Conservation (phyloP, 2,113 vertebrate genomes). For the Sturnira hondurensis region DNA sequence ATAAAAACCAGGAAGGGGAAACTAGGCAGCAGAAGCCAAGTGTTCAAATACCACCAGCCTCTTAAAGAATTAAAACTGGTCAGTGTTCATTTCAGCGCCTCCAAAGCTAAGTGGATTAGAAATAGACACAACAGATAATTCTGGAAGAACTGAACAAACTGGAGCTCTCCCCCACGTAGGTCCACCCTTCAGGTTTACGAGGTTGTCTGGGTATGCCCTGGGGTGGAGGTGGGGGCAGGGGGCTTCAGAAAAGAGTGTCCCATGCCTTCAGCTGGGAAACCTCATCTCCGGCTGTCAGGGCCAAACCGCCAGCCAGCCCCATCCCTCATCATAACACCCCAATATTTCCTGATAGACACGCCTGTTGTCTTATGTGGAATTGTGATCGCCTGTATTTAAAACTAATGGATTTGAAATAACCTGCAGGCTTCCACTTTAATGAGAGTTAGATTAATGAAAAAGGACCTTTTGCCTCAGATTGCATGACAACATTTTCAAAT, state of each 20-base stretch:
- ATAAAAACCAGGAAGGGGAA: background rate
- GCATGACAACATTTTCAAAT: slow-evolving; percentile 98
- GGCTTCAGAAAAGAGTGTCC: background rate
- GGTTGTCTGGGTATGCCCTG: background rate
- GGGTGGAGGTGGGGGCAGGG: no score
- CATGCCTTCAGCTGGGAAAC: slow-evolving; percentile 56
- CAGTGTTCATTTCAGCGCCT: background rate
- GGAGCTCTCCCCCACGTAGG: background rate
- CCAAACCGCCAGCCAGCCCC: slow-evolving; percentile 79
- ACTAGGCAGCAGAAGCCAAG: background rate
- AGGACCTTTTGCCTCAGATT: slow-evolving; percentile 89
- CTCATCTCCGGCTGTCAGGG: slow-evolving; percentile 79
- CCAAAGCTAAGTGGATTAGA: background rate
- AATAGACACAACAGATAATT: background rate
- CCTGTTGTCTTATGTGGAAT: slow-evolving; percentile 86
- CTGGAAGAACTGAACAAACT: background rate
- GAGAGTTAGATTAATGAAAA: slow-evolving; percentile 93
- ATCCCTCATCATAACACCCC: slow-evolving; percentile 79
- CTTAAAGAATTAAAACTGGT: background rate
- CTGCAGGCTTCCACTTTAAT: slow-evolving; percentile 92
- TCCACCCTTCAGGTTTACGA: background rate
- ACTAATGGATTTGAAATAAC: slow-evolving; percentile 95
- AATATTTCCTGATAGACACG: slow-evolving; percentile 85
- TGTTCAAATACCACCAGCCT: background rate
- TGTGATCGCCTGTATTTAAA: slow-evolving; percentile 96